These are phyloP conservation scores for Lycocorax pyrrhopterus DNA, from an alignment of 2,113 vertebrate genomes.

Conservation along the genomic window DNA sequence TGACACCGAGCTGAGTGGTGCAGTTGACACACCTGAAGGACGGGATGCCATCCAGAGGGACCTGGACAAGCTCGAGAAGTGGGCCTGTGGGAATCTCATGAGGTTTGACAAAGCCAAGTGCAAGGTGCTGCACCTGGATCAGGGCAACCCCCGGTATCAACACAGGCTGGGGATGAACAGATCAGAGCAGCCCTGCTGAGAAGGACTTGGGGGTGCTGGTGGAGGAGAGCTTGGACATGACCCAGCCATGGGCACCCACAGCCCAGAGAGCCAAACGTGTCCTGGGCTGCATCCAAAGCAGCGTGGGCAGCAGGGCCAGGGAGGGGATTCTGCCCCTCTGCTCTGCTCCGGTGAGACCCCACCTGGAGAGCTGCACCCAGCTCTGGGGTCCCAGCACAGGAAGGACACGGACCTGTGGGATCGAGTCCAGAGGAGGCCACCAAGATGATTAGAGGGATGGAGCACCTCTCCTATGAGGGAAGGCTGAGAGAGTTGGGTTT, in stretches of 20 bases:
- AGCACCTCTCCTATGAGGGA: neutral
- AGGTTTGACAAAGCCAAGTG: neutral
- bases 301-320: neutral
- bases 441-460: neutral
- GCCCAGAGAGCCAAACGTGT: neutral
- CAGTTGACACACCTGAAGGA: neutral
- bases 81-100: neutral
- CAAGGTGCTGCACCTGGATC: neutral
- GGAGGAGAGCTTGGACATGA: neutral
- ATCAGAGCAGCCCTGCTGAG: neutral
- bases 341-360: neutral
- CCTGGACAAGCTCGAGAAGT: neutral
- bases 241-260: neutral
- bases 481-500: neutral
- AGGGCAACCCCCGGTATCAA: neutral
- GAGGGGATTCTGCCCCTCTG: neutral
- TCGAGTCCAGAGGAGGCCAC: neutral
- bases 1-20: neutral
- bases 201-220: neutral
- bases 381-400: neutral
- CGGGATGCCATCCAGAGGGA: neutral
- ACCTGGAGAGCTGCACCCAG: neutral
- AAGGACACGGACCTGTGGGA: rapidly evolving
- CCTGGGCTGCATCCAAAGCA: neutral
- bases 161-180: neutral